Conservation (phyloP, 92 coral and sea anemone species). For the Siderastrea siderea region DNA sequence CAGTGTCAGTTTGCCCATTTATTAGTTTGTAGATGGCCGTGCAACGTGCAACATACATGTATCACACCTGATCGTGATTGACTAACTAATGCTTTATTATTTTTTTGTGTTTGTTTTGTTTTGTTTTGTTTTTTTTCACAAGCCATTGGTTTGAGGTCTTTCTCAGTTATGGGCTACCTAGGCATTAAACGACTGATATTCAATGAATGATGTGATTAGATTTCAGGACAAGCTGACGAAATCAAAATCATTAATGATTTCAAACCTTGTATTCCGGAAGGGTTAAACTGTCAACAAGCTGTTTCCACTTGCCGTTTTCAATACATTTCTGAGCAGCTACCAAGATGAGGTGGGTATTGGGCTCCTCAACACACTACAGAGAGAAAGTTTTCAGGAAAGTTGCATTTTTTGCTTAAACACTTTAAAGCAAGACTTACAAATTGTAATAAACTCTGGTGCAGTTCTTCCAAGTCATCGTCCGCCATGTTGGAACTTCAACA, state of each 20-base stretch:
- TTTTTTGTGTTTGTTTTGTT: no score
- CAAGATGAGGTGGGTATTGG: constrained; percentile 66
- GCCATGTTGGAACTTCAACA: constrained; percentile 60
- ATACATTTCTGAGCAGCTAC: constrained; percentile 79
- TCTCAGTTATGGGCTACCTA: no score
- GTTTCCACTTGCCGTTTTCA: constrained; percentile 63
- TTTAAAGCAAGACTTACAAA: constrained; percentile 56
- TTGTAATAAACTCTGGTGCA: constrained; percentile 35
- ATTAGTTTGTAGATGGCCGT: background rate
- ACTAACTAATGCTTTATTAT: no score
- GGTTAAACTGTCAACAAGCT: constrained; percentile 56
- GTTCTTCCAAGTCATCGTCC: constrained; percentile 45
- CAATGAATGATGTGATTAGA: no score
- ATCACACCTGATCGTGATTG: no score
- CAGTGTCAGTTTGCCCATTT: background rate
- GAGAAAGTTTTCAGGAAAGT: background rate
- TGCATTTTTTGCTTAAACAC: background rate
- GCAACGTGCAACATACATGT: background rate
- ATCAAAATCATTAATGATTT: background rate
- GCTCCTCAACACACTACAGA: constrained; percentile 67
- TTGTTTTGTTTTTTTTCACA: background rate
- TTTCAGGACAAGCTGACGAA: background rate
- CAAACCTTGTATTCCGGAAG: constrained; percentile 64
- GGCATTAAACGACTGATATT: no score
- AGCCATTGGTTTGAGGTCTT: background rate